phyloP scores from a whole-genome alignment of 2,797 vertebrate species.

The Euphonia xanthogaster region DNA sequence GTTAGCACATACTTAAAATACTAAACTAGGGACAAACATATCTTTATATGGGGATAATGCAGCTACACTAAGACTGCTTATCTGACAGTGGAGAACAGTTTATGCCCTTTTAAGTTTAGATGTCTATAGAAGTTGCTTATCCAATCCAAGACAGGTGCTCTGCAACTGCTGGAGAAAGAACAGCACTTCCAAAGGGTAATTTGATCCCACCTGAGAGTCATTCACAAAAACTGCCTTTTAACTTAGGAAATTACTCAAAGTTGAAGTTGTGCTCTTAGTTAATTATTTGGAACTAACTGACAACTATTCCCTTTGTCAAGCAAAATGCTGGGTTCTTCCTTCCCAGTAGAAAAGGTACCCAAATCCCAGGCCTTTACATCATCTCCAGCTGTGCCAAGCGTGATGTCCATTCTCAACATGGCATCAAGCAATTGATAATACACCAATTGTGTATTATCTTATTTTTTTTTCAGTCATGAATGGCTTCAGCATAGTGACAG shows the following conservation, averaged over 20 bases:
- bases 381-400: background rate
- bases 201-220: background rate
- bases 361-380: background rate
- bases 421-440: background rate
- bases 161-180: background rate
- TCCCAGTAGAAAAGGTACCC: background rate
- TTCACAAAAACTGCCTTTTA: background rate
- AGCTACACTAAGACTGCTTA: background rate
- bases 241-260: background rate
- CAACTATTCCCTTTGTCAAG: background rate
- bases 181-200: background rate
- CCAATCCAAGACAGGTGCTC: background rate
- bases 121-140: background rate
- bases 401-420: fast-evolving
- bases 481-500: background rate
- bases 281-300: background rate
- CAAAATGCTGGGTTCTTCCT: background rate
- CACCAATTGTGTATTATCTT: background rate
- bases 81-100: background rate
- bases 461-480: background rate
- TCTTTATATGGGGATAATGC: background rate
- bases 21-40: background rate
- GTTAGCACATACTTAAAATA: background rate
- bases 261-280: background rate
- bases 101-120: background rate